Evolutionary conservation across 92 coral and sea anemone genomes (phyloP), one percentile per base, ranked within the genome.

Genomic region (Ricordea florida): DNA sequence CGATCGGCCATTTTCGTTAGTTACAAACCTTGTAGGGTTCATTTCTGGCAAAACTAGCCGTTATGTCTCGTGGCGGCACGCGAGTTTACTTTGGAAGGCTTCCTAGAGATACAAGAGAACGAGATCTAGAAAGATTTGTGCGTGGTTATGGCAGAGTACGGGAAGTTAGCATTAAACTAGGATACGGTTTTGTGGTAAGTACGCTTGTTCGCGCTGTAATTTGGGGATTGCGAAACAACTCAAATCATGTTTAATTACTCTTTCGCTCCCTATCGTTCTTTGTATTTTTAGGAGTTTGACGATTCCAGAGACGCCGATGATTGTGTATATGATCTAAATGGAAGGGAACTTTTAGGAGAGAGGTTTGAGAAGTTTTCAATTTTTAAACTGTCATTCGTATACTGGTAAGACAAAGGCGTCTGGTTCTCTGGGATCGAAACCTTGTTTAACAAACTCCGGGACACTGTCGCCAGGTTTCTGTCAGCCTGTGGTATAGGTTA

Each of bases 141-240:
- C 97, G 96, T 0, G 91, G 94, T 25, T 96, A 85, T 48, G 99
- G 99, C 1, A 79, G 91, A 34, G 74, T 88, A 30, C 89, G 93
- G 2, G 99, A 96, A 69, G 82, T 96, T 11, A 96, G 99, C 81
- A 89, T 96, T 78, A 96, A 96, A 64, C 87, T 87, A 51, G 99
- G 99, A 52, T 96, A 96, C 27, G 99, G 99, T 43, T 96, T 96
- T 74, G 99, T 96, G 97, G 99, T 96, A 31, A 85, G 99, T 70
- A 5, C 14, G 9, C 52, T 32, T 37, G 21, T 14, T 30, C 58
- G n/a, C 29, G 31, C 18, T 10, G 11, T n/a, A 40, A 61, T 32
- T 22, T 61, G 29, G 7, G 7, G 9, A 61, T 61, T 35, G 29
- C 49, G 28, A 35, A 23, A 61, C 31, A 32, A 24, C 45, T 28